Base-by-base conservation (phyloP, 2,113 vertebrate species). In the Tringa solitaria region DNA sequence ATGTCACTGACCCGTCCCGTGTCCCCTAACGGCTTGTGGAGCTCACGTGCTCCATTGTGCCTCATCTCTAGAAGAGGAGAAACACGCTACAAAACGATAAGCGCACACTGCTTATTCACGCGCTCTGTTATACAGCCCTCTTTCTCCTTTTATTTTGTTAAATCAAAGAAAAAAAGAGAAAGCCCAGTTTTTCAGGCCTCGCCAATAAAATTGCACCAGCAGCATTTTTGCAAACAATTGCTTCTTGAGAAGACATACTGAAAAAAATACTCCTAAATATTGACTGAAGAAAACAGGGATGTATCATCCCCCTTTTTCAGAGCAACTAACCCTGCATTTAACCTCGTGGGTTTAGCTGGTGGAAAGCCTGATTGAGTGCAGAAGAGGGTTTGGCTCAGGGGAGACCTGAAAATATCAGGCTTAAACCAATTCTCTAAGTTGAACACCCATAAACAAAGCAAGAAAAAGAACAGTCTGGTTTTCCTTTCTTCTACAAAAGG, bases 1-100 rank as follows among this genome's bases (percentile, higher is more conserved):
- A 3, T 35, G 37, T 17, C n/a, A 13, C 27, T 30, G 45, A 69
- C 39, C 24, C 3, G 1, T 5, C 43, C 45, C 0, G 6, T 35
- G 21, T 14, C 18, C 39, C 53, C 20, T 8, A 21, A 54, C 28
- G 22, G 33, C 48, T 56, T 77, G 43, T 0, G 8, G 59, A 32
- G 24, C 50, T 69, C 18, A 21, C 0, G 1, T 8, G 48, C 43
- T 73, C 37, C 39, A 15, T 2, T 39, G 33, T 19, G 7, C 13
- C 20, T 23, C 48, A 51, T 7, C 39, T 35, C 57, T 9, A n/a
- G 28, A 72, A 59, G 39, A 68, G 27, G 18, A 75, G 21, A 83
- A 63, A 70, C 3, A 59, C 4, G 5, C 48, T 57, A 82, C 14
- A 74, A 87, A 75, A 81, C 48, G 39, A 1, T 16, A 67, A 61